Conservation (phyloP, 2,888 invertebrate genomes). For the Aquatica leii region DNA sequence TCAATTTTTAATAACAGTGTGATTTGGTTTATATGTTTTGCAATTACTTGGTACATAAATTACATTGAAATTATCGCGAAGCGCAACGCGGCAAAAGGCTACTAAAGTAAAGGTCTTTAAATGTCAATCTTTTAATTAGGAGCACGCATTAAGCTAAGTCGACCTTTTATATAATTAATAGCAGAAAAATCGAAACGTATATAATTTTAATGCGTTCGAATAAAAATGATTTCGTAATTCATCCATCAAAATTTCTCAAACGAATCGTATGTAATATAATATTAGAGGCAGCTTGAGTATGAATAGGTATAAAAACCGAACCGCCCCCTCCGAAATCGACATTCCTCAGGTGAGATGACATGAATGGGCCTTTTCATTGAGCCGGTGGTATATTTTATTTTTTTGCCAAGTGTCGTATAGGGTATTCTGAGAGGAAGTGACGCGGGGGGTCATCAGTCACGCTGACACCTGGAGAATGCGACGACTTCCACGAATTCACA, state of each 20-base stretch:
- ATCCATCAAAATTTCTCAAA: slow-evolving; percentile 33
- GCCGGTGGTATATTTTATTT: slow-evolving; percentile 46
- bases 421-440: slow-evolving; percentile 52
- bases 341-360: slow-evolving; percentile 51
- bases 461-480: slow-evolving; percentile 59
- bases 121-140: slow-evolving; percentile 50
- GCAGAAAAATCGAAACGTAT: not conserved
- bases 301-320: slow-evolving; percentile 34
- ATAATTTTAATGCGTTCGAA: not conserved
- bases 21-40: no score
- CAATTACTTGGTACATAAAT: no score
- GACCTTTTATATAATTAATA: slow-evolving; percentile 18
- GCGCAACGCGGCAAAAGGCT: slow-evolving; percentile 17
- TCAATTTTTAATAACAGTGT: no score
- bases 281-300: slow-evolving; percentile 25
- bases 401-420: slow-evolving; percentile 43
- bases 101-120: slow-evolving; percentile 45
- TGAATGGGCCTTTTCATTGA: slow-evolving; percentile 51
- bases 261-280: slow-evolving; percentile 29
- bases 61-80: no score
- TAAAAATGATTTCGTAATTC: slow-evolving; percentile 24
- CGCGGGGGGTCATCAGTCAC: slow-evolving; percentile 58
- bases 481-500: slow-evolving; percentile 58
- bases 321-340: slow-evolving; percentile 42
- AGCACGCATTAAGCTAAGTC: slow-evolving; percentile 29